Base-by-base conservation (phyloP, 2,888 invertebrate genomes). In the Apodemia hepburni region DNA sequence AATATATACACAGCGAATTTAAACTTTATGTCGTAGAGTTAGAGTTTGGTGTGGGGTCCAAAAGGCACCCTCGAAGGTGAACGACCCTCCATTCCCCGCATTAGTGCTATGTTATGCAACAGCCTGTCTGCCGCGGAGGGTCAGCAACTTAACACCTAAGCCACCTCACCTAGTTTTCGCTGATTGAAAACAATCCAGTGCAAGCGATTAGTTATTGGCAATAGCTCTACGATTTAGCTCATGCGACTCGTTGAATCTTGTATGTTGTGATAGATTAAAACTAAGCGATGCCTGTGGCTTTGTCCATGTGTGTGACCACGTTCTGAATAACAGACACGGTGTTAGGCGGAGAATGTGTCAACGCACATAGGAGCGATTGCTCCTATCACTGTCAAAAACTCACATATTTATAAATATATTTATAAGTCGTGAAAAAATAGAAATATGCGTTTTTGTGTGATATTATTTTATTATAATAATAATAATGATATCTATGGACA, bases 31-130 rank as follows among this genome's bases (percentile, higher is more conserved):
- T 29, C 62, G 42, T 61, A 11, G 58, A 15, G 57, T 60, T 68
- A 73, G 66, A 69, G 71, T 70, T 29, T 58, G 63, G 61, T 60
- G 62, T 67, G 0, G 42, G 27, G 7, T 61, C 17, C 17, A 18
- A 49, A 18, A 49, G 5, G 66, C 57, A 64, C 59, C 65, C 64
- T 61, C 58, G 71, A 72, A 80, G 85, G 85, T 84, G 80, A 83
- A 80, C 76, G 82, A 80, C 82, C 84, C 80, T 71, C 75, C 59
- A 62, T 66, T 64, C 64, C 45, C 62, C 67, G 70, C 71, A 65
- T 64, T 65, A 62, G 67, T 63, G 69, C 68, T 65, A 66, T 76
- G 78, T 79, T 80, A 75, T 77, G 80, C 78, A 81, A 79, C 74
- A 71, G 67, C 71, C 72, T 71, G 75, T 70, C 71, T 69, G 75